phyloP scores from a whole-genome alignment of 2,113 vertebrate genomes.

The Melospiza melodia region DNA sequence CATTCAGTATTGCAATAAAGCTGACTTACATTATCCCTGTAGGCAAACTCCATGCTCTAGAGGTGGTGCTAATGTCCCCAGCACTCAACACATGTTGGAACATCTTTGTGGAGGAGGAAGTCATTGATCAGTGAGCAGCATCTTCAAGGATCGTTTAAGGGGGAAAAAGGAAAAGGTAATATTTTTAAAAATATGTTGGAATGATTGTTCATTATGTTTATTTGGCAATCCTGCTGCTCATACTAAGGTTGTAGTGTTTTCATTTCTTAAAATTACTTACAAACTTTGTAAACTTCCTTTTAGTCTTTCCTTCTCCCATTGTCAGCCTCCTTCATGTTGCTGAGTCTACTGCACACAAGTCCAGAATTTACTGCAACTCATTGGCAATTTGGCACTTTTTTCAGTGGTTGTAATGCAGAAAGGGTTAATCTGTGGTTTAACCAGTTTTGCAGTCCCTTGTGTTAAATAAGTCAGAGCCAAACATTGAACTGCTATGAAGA shows the following conservation, averaged over 20 bases:
- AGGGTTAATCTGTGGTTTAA: not conserved
- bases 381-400: not conserved
- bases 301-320: not conserved
- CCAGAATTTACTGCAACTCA: not conserved
- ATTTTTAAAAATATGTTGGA: conserved; percentile 6
- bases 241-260: conserved; percentile 33
- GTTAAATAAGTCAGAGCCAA: not conserved
- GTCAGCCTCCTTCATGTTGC: not conserved
- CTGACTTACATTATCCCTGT: conserved; percentile 56
- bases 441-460: not conserved
- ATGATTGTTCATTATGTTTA: conserved; percentile 16
- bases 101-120: conserved; percentile 61
- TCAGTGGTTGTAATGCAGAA: not conserved
- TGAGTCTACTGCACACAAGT: not conserved
- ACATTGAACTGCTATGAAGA: not conserved
- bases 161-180: conserved; percentile 56
- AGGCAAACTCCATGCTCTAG: conserved; percentile 63
- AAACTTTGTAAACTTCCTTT: not conserved
- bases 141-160: conserved; percentile 43
- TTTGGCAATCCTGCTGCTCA: conserved; percentile 61
- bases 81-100: conserved; percentile 56
- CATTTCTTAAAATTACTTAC: conserved; percentile 4
- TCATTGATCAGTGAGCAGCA: conserved; percentile 50
- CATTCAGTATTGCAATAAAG: conserved; percentile 56
- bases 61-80: conserved; percentile 58